Conservation (phyloP, 2,797 vertebrate species). For the Picus viridis region DNA sequence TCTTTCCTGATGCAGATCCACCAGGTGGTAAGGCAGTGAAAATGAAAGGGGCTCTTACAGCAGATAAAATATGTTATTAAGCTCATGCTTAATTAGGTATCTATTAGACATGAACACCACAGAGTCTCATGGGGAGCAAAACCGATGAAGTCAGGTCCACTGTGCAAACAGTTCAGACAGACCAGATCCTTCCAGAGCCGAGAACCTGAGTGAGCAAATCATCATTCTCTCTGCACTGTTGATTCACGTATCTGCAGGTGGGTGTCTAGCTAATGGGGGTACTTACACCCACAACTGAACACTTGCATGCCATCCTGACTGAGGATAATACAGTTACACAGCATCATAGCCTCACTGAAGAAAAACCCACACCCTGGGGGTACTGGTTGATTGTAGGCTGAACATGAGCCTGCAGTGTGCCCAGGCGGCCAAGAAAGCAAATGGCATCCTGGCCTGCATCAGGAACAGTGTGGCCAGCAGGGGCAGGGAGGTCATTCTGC, state of each 20-base stretch:
- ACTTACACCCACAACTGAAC: not conserved
- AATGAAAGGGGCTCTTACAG: not conserved
- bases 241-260: not conserved
- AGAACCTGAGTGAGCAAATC: not conserved
- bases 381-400: no score
- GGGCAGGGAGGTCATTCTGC: no score
- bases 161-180: accelerated
- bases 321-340: not conserved
- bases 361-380: accelerated
- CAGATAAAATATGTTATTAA: not conserved
- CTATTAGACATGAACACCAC: not conserved
- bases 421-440: no score
- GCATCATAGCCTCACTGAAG: not conserved
- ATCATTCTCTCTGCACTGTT: not conserved
- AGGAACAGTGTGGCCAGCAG: no score
- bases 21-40: not conserved
- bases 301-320: accelerated
- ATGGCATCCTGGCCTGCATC: no score
- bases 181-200: not conserved
- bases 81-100: not conserved
- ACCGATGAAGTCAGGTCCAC: not conserved
- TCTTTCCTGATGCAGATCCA: not conserved
- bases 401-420: no score
- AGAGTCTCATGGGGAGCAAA: not conserved
- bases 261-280: not conserved